Evolutionary conservation across 2,113 vertebrate genomes (phyloP).

Genomic region (Myotis lucifugus): DNA sequence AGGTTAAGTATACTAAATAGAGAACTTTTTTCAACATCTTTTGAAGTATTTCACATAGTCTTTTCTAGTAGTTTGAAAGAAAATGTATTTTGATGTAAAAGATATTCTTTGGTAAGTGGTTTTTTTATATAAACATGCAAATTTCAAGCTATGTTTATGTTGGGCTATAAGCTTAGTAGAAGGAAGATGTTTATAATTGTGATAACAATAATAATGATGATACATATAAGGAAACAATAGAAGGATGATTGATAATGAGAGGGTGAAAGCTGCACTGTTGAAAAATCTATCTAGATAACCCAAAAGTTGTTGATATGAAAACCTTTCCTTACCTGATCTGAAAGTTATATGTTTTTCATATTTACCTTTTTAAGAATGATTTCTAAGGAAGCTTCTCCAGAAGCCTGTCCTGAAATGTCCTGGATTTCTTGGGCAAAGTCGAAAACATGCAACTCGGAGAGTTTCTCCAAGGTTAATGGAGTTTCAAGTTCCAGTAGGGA

Average conservation of each 20-base stretch:
- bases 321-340: not conserved
- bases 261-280: not conserved
- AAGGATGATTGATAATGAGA: not conserved
- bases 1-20: not conserved
- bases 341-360: not conserved
- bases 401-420: slow-evolving; percentile 90
- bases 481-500: slow-evolving; percentile 77
- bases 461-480: slow-evolving; percentile 82
- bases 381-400: slow-evolving; percentile 90
- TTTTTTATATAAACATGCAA: not conserved
- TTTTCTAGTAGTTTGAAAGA: slow-evolving; percentile 26
- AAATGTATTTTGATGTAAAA: slow-evolving; percentile 34
- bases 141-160: not conserved
- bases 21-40: not conserved
- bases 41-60: slow-evolving; percentile 3
- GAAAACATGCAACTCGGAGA: slow-evolving; percentile 86
- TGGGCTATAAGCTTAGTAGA: not conserved
- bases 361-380: slow-evolving; percentile 88
- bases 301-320: slow-evolving; percentile 23
- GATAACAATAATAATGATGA: not conserved
- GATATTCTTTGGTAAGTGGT: not conserved
- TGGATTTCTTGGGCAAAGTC: slow-evolving; percentile 85
- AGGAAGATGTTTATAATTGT: not conserved
- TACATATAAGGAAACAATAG: not conserved
- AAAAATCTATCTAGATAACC: slow-evolving; percentile 35